phyloP scores from a whole-genome alignment of 2,888 invertebrate genomes.

The Sarcophaga caerulescens region DNA sequence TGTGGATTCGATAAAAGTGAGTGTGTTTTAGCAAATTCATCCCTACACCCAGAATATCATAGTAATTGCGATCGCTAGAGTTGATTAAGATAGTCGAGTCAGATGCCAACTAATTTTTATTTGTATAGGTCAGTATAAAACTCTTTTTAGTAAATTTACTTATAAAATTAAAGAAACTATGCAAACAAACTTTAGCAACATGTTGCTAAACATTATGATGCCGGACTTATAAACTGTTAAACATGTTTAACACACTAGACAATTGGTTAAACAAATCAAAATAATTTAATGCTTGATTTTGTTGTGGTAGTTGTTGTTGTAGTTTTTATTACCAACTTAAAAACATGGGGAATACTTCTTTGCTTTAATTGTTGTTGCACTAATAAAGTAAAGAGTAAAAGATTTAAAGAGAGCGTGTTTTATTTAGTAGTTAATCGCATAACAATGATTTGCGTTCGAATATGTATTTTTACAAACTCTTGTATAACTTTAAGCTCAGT shows the following conservation, averaged over 20 bases:
- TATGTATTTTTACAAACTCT: constrained; percentile 59
- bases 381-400: neutral
- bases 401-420: neutral
- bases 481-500: constrained; percentile 74
- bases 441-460: neutral
- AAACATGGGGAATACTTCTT: neutral
- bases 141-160: too few species aligned
- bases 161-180: too few species aligned
- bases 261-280: constrained; percentile 6
- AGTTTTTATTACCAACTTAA: neutral
- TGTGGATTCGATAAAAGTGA: too few species aligned
- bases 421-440: neutral
- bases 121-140: too few species aligned
- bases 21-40: too few species aligned
- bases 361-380: neutral
- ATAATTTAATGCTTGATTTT: neutral
- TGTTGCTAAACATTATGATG: constrained; percentile 37
- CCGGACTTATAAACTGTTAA: neutral
- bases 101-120: too few species aligned
- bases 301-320: neutral
- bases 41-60: too few species aligned
- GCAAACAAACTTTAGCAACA: constrained; percentile 22
- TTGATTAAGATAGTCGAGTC: too few species aligned
- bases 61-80: too few species aligned
- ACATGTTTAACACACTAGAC: constrained; percentile 6